Evolutionary conservation across 2,888 invertebrate species (phyloP).

Genomic region (Drosophila conformis): DNA sequence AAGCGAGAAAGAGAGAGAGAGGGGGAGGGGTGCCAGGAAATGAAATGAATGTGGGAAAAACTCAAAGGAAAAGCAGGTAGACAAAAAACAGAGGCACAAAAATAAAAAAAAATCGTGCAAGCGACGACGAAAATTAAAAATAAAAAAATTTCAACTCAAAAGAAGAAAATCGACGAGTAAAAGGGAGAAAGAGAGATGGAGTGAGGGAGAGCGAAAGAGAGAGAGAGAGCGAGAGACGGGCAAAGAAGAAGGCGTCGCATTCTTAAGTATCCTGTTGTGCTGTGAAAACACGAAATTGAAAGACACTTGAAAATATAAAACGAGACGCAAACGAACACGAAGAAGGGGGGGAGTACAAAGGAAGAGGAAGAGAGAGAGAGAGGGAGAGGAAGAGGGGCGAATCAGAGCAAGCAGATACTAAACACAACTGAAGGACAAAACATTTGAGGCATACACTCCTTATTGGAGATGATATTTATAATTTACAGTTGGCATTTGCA

Average conservation of each 20-base stretch:
- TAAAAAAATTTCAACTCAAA: constrained; percentile 10
- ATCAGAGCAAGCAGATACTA: neutral
- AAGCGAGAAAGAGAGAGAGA: neutral
- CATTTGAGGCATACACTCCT: neutral
- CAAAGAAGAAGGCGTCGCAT: constrained; percentile 19
- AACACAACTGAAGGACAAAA: neutral
- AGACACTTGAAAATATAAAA: constrained; percentile 42
- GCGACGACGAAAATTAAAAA: constrained; percentile 39
- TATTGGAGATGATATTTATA: neutral
- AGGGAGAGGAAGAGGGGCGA: neutral
- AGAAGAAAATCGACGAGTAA: neutral
- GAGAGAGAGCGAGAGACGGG: neutral
- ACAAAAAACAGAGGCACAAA: constrained; percentile 39
- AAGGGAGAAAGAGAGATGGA: neutral
- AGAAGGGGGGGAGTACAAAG: neutral
- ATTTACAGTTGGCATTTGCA: neutral
- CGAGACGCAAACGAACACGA: neutral
- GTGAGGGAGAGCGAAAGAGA: neutral
- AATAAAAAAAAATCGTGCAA: constrained; percentile 43
- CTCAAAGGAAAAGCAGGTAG: constrained; percentile 73
- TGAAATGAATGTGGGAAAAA: constrained; percentile 77
- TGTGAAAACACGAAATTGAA: constrained; percentile 49
- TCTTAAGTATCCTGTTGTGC: constrained; percentile 57
- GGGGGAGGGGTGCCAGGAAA: constrained; percentile 54
- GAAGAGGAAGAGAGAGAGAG: neutral